Evolutionary conservation across 2,888 invertebrate species (phyloP).

Genomic region (Dasysyrphus albostriatus): DNA sequence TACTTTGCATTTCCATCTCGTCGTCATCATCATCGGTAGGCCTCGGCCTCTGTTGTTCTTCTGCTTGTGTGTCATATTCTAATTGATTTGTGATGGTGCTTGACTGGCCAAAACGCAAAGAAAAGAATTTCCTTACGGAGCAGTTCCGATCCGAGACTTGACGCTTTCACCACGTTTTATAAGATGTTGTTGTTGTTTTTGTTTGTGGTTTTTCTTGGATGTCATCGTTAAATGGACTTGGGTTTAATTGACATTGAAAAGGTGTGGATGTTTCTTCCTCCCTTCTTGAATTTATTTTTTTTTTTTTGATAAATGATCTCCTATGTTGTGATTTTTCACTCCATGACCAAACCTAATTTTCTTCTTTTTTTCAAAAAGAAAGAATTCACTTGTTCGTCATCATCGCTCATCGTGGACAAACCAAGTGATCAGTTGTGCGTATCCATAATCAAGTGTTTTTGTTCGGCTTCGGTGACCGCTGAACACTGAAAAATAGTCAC

Average conservation of each 20-base stretch:
- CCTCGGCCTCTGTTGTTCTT: constrained; percentile 43
- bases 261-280: background rate
- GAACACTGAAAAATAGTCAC: background rate
- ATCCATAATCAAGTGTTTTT: constrained; percentile 36
- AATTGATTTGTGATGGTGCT: constrained; percentile 44
- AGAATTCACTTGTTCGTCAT: constrained; percentile 29
- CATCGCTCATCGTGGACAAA: constrained; percentile 6
- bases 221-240: constrained; percentile 12
- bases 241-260: constrained; percentile 4
- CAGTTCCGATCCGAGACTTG: background rate
- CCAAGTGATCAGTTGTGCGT: constrained; percentile 64
- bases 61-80: constrained; percentile 67
- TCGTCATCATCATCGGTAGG: constrained; percentile 33
- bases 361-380: constrained; percentile 7
- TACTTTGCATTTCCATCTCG: constrained; percentile 53
- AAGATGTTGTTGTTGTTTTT: constrained; percentile 23
- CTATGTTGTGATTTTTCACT: constrained; percentile 11
- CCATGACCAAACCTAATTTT: constrained; percentile 18
- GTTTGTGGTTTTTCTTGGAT: background rate
- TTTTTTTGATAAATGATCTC: background rate
- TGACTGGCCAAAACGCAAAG: constrained; percentile 19
- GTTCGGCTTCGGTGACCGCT: constrained; percentile 47
- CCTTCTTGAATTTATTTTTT: background rate
- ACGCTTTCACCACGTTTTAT: constrained; percentile 65
- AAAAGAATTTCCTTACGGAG: constrained; percentile 36